Base-by-base conservation (phyloP, 2,113 vertebrate genomes). In the Ibidorhyncha struthersii region DNA sequence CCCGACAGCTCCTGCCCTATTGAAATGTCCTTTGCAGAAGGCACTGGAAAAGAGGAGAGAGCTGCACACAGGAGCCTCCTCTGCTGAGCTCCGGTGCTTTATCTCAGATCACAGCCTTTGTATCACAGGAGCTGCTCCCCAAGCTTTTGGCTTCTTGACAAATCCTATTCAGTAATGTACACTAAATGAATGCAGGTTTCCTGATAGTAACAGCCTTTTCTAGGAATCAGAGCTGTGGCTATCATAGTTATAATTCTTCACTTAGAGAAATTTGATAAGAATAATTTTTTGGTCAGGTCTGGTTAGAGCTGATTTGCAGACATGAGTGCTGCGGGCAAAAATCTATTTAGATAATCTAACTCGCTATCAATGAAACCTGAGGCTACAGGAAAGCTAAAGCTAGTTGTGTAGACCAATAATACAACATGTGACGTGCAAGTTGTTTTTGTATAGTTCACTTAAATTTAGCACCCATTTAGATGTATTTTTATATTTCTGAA, bases 221-320 rank as follows among this genome's bases (percentile, higher is more conserved):
- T 95, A 94, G 62, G 95, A 95, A 96, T 94, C 86, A 86, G 34
- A 71, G 71, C 34, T 62, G 34, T 86, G n/a, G 53, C 71, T 92
- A 95, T 84, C 78, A 43, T 86, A 91, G 66, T 62, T 82, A 59
- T 66, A 94, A 87, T 94, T 96, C 70, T 82, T 93, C 92, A 76
- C 92, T 95, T 85, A 77, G 30, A 87, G 49, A 95, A 91, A 95
- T 84, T 76, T 79, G 89, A 93, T 96, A 93, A 97, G 83, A 95
- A 87, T 76, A 94, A 62, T 90, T 87, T 94, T 97, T 94, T 84
- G 58, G 83, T 91, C 62, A 58, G 45, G 62, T 93, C 89, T 97
- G 70, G 40, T 74, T 74, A 53, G 81, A 72, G 40, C 40, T 92
- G 89, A 87, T 96, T 92, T 94, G 36, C 53, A 93, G 73, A 62